Conservation (phyloP, 2,888 invertebrate species). For the Zygogramma bicolorata region DNA sequence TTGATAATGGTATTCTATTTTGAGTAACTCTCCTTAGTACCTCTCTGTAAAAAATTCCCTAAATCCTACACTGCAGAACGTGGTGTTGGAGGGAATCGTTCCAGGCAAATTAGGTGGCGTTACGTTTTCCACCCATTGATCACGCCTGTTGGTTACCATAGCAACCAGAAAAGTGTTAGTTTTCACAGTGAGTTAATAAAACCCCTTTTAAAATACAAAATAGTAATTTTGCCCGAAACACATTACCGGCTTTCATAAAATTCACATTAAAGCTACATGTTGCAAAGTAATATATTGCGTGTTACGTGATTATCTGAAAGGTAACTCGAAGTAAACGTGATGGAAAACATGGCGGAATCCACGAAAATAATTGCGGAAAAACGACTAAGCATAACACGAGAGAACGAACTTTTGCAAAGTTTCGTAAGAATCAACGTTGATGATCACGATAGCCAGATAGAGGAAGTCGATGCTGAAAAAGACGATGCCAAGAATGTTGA, state of each 20-base stretch:
- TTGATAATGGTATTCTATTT: too few relatives aligned
- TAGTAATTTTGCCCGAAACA: constrained; percentile 31
- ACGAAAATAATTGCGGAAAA: constrained; percentile 50
- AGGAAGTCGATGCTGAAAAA: constrained; percentile 39
- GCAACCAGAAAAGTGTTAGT: constrained; percentile 55
- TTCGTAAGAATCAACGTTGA: constrained; percentile 79
- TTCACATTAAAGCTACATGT: constrained; percentile 20
- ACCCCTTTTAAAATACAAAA: constrained; percentile 28
- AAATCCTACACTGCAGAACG: constrained; percentile 9
- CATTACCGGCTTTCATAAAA: constrained; percentile 25
- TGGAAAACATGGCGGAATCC: constrained; percentile 43
- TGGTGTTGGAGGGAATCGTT: constrained; percentile 20
- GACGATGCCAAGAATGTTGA: constrained; percentile 27
- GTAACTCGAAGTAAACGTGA: constrained; percentile 16
- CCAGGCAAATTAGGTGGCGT: constrained; percentile 38
- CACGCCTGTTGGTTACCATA: constrained; percentile 59
- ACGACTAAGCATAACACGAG: constrained; percentile 67
- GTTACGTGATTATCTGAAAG: constrained; percentile 7
- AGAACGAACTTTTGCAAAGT: constrained; percentile 82
- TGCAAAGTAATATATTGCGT: constrained; percentile 26
- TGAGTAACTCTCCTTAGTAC: background rate
- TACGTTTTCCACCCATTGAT: constrained; percentile 54
- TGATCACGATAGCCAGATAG: constrained; percentile 63
- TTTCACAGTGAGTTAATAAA: constrained; percentile 45
- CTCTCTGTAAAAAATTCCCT: background rate